phyloP scores from a whole-genome alignment of 2,888 invertebrate species.

The Chloroclysta siterata region DNA sequence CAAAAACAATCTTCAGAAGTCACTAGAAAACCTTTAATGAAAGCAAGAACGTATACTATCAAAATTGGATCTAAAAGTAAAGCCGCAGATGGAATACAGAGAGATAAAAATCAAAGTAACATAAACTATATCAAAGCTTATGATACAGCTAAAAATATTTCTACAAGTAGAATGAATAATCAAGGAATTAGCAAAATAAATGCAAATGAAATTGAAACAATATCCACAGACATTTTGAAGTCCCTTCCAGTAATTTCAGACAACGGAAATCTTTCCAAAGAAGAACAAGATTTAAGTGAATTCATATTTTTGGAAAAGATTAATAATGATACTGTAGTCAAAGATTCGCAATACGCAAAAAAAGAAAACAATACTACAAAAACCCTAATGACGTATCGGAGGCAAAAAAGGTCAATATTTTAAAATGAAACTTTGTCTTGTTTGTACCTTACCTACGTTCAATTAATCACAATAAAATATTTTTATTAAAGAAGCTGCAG shows the following conservation, averaged over 20 bases:
- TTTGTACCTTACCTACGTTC: too few species aligned
- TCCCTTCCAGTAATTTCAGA: too few species aligned
- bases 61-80: constrained; percentile 17
- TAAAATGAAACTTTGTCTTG: neutral
- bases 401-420: constrained; percentile 43
- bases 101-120: neutral
- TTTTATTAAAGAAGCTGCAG: too few species aligned
- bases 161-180: neutral
- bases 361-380: constrained; percentile 29
- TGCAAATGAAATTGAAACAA: neutral
- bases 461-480: too few species aligned
- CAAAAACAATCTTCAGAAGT: constrained; percentile 8
- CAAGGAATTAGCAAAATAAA: neutral
- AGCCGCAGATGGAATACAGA: neutral
- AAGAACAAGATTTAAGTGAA: constrained; percentile 43
- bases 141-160: neutral
- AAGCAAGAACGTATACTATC: constrained; percentile 28
- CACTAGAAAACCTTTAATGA: constrained; percentile 34
- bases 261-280: constrained; percentile 7
- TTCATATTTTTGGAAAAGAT: constrained; percentile 47
- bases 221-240: too few species aligned
- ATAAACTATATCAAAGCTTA: neutral
- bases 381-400: neutral
- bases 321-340: constrained; percentile 6
- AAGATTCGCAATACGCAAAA: constrained; percentile 6